These are phyloP conservation scores for Apis florea DNA, from an alignment of 1,140 invertebrate species.

Conservation along the genomic window DNA sequence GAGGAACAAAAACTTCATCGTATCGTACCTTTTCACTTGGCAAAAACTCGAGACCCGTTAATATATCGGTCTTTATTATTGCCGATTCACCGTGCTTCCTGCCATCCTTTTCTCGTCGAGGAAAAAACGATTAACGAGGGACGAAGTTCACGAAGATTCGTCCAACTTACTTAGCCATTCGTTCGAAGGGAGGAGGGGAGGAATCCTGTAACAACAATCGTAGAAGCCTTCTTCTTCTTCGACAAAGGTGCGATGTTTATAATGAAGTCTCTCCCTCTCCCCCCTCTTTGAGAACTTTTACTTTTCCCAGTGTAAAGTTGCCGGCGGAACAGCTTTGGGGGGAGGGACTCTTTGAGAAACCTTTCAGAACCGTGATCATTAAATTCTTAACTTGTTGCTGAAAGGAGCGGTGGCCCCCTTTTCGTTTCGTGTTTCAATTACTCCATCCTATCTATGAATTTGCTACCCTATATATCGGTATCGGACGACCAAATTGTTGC, in stretches of 20 bases:
- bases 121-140: conserved; percentile 7
- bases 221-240: neutral
- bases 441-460: too few relatives aligned
- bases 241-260: conserved; percentile 30
- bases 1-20: conserved; percentile 10
- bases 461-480: too few relatives aligned
- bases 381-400: conserved; percentile 38
- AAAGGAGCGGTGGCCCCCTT: neutral
- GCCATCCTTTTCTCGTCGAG: too few relatives aligned
- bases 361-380: conserved; percentile 40
- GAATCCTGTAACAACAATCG: conserved; percentile 3
- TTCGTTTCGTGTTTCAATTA: neutral
- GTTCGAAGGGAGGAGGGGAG: neutral
- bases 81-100: conserved; percentile 17
- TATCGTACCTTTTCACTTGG: conserved; percentile 28
- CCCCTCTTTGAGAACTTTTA: conserved; percentile 10
- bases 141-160: conserved; percentile 4
- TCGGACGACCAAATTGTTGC: too few relatives aligned
- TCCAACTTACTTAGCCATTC: neutral
- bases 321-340: neutral
- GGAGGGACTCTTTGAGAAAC: conserved; percentile 4
- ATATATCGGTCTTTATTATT: conserved; percentile 25
- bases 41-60: conserved; percentile 26
- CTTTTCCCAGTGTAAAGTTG: neutral
- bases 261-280: conserved; percentile 15